These are phyloP conservation scores for Polypterus bichir DNA, from an alignment of 2,113 vertebrate genomes.

Conservation along the genomic window DNA sequence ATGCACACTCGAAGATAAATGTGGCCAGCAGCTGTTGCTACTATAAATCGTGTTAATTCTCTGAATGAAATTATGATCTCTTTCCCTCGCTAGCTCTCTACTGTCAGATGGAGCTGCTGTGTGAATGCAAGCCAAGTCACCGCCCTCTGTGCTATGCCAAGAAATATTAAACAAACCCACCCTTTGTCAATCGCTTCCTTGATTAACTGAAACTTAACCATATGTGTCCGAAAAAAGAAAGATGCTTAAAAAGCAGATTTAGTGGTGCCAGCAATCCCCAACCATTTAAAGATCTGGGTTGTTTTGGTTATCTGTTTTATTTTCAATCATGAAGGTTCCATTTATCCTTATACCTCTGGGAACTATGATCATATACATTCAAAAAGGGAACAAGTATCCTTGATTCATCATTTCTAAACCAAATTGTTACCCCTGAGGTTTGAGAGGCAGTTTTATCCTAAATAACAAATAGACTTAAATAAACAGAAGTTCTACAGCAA, in stretches of 20 bases:
- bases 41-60: conserved; percentile 22
- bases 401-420: too few relatives aligned
- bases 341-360: conserved; percentile 27
- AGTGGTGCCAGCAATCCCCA: conserved; percentile 39
- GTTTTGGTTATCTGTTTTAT: conserved; percentile 38
- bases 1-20: conserved; percentile 19
- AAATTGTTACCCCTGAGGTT: too few relatives aligned
- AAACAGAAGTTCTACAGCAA: too few relatives aligned
- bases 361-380: too few relatives aligned
- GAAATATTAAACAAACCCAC: conserved; percentile 47
- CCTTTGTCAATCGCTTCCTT: conserved; percentile 42
- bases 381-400: too few relatives aligned
- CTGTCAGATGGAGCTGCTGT: conserved; percentile 26
- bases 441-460: too few relatives aligned
- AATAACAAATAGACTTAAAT: too few relatives aligned
- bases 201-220: conserved; percentile 38
- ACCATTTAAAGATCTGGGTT: conserved; percentile 34
- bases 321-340: conserved; percentile 34
- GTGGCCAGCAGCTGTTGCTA: conserved; percentile 23
- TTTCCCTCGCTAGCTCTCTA: neutral
- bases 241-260: conserved; percentile 30
- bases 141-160: conserved; percentile 27
- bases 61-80: conserved; percentile 16
- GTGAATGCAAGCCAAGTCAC: conserved; percentile 25
- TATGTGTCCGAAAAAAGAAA: conserved; percentile 33